Conservation (phyloP, 2,888 invertebrate species). For the Melanotus villosus region DNA sequence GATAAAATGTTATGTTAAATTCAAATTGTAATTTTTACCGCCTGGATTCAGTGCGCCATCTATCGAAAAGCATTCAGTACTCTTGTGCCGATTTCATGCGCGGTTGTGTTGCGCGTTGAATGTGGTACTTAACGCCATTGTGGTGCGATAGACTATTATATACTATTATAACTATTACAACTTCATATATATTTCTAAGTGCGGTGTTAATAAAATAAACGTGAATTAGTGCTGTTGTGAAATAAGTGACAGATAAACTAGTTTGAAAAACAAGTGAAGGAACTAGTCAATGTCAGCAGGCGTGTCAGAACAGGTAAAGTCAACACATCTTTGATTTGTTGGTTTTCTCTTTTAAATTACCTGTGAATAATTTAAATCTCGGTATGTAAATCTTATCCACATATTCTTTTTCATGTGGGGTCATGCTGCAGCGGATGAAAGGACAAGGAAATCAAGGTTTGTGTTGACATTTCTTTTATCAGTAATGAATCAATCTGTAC, state of each 20-base stretch:
- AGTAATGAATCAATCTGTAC: constrained; percentile 4
- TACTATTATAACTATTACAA: constrained; percentile 56
- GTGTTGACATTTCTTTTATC: constrained; percentile 50
- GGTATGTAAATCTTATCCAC: constrained; percentile 59
- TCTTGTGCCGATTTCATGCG: constrained; percentile 40
- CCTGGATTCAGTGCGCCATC: constrained; percentile 74
- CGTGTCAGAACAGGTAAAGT: constrained; percentile 89
- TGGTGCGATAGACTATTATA: constrained; percentile 64
- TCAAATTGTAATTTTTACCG: not conserved
- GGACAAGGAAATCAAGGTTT: constrained; percentile 88
- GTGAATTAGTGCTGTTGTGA: constrained; percentile 63
- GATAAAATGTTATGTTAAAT: not conserved
- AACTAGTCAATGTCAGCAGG: constrained; percentile 90
- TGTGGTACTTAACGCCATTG: constrained; percentile 66
- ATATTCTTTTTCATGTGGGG: constrained; percentile 74
- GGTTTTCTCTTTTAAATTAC: constrained; percentile 58
- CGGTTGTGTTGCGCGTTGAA: constrained; percentile 53
- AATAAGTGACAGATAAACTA: constrained; percentile 59
- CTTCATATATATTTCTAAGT: constrained; percentile 52
- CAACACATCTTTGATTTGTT: constrained; percentile 65
- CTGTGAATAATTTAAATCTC: constrained; percentile 57
- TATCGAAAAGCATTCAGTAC: constrained; percentile 60
- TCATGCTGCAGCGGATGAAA: constrained; percentile 82
- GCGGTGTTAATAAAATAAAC: constrained; percentile 57
- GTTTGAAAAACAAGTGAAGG: constrained; percentile 71